Evolutionary conservation across 2,888 invertebrate genomes (phyloP).

Genomic region (Callosobruchus maculatus): DNA sequence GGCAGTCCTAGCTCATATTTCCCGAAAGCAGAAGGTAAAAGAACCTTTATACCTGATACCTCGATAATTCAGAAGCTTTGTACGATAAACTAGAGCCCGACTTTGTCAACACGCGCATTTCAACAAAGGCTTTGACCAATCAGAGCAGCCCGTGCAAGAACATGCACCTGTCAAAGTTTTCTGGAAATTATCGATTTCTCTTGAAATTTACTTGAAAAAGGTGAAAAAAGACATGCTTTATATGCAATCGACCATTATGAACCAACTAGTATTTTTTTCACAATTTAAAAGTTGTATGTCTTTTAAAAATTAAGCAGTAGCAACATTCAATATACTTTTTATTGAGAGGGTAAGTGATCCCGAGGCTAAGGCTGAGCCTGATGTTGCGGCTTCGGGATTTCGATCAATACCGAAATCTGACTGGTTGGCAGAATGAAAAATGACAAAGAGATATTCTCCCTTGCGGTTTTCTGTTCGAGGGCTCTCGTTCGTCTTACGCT

Average conservation of each 20-base stretch:
- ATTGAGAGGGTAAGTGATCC: background rate
- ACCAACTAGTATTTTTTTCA: too few species aligned
- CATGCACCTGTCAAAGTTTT: too few species aligned
- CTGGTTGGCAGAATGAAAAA: background rate
- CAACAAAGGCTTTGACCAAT: too few species aligned
- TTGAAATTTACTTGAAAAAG: too few species aligned
- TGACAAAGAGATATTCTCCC: background rate
- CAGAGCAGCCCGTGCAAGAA: too few species aligned
- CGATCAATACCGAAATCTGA: background rate
- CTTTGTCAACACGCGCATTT: too few species aligned
- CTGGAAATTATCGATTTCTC: too few species aligned
- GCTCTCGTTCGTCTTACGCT: background rate
- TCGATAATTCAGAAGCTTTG: background rate
- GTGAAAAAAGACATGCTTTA: too few species aligned
- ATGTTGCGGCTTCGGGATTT: background rate
- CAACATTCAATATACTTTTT: background rate
- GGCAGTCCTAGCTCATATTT: background rate
- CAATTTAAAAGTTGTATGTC: too few species aligned
- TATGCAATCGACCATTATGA: too few species aligned
- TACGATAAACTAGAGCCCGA: too few species aligned
- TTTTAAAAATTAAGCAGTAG: background rate
- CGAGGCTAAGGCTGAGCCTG: background rate
- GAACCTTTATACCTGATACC: background rate
- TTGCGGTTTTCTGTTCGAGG: background rate
- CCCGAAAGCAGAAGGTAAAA: background rate